A percentile compares a stretch with the other conserved stretches of the same genome.
phyloP scores from a whole-genome alignment of 2,888 invertebrate species.

The Eristalis arbustorum region DNA sequence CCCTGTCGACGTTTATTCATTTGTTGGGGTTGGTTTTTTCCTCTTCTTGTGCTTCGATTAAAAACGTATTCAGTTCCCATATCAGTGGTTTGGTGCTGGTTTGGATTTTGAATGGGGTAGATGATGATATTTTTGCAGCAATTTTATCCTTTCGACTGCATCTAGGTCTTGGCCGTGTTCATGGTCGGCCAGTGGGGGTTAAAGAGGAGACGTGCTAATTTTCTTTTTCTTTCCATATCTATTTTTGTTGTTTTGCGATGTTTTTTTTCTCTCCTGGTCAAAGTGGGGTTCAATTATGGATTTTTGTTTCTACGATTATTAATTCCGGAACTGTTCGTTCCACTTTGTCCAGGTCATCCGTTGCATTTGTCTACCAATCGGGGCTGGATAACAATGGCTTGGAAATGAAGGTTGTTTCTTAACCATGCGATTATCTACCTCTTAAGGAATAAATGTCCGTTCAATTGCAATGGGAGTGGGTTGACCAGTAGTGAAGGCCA shows the following conservation, averaged over 20 bases:
- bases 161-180: constrained; percentile 67
- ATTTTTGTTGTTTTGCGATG: neutral
- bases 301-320: neutral
- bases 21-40: neutral
- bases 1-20: constrained; percentile 32
- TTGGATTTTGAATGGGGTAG: constrained; percentile 29
- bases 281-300: neutral
- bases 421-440: too few relatives aligned
- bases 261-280: neutral
- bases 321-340: neutral
- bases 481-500: too few relatives aligned
- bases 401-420: neutral
- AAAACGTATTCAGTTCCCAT: constrained; percentile 38
- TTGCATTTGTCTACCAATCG: neutral
- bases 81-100: constrained; percentile 42
- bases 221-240: neutral
- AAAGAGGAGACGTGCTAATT: constrained; percentile 31
- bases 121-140: constrained; percentile 21
- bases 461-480: too few relatives aligned
- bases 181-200: constrained; percentile 39
- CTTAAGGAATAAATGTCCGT: too few relatives aligned
- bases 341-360: neutral
- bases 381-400: neutral
- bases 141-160: constrained; percentile 53
- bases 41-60: constrained; percentile 51